Base-by-base conservation (phyloP, 2,888 invertebrate species). In the Eupithecia centaureata region DNA sequence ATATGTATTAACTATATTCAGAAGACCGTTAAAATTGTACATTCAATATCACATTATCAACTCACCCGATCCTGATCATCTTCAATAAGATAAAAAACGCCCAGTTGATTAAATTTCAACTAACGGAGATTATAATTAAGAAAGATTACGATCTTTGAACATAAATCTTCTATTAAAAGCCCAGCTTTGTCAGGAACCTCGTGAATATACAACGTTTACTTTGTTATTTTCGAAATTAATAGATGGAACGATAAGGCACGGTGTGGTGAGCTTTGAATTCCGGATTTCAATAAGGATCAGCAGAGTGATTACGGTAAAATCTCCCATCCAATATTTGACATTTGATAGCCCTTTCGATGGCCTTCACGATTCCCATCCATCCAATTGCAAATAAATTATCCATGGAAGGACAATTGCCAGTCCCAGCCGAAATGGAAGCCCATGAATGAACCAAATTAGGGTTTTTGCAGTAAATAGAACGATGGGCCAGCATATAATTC, bases 71-170 rank as follows among this genome's bases (percentile, higher is more conserved):
- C 66, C 58, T 58, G 67, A 60, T 62, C 58, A 51, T 47, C 12
- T 35, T 60, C 56, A 61, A 63, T 52, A 22, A 30, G 63, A 68
- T 62, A 63, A 71, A 64, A 70, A 70, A 61, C 61, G 60, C 56
- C 56, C 71, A 74, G 73, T 83, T 85, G 81, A 89, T 89, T 88
- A 85, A 84, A 88, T 88, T 89, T 88, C 84, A 87, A 76, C 72
- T 78, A 79, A 78, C 79, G 78, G 77, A 82, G 79, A 76, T 77
- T 81, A 84, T 84, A 86, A 88, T 90, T 86, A 86, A 76, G 73
- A 27, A 32, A 68, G 82, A 83, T 84, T 73, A 78, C 58, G 58
- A 84, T 83, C 82, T 79, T 51, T 18, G 67, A 61, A 64, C 76
- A 79, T 82, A 82, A 80, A 83, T 83, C 81, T 78, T 72, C 28